These are phyloP conservation scores for Thrips palmi DNA, from an alignment of 1,140 invertebrate species.

Conservation along the genomic window DNA sequence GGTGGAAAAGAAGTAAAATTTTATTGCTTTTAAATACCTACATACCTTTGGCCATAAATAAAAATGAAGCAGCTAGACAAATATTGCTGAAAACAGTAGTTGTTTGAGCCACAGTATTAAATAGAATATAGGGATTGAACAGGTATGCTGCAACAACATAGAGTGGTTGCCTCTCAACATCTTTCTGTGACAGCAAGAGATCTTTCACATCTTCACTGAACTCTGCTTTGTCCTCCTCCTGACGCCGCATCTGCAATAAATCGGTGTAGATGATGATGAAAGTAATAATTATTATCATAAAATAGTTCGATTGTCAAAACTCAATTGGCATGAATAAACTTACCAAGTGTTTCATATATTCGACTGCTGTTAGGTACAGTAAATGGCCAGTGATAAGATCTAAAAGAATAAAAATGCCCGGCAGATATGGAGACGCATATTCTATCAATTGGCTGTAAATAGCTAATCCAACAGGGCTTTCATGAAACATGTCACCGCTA, in stretches of 20 bases:
- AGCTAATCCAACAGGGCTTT: constrained; percentile 58
- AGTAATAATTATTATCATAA: background rate
- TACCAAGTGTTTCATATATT: constrained; percentile 42
- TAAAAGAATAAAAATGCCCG: constrained; percentile 45
- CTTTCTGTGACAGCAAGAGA: constrained; percentile 33
- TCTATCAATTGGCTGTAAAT: constrained; percentile 51
- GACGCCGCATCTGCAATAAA: constrained; percentile 17
- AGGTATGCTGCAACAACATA: constrained; percentile 67
- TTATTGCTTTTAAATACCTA: constrained; percentile 9
- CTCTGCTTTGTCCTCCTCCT: constrained; percentile 15
- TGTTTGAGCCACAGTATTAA: constrained; percentile 79
- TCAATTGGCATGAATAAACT: constrained; percentile 20
- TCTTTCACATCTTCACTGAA: constrained; percentile 37
- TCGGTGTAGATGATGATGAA: background rate
- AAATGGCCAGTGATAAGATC: constrained; percentile 57
- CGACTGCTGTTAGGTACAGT: constrained; percentile 43
- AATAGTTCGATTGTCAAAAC: background rate
- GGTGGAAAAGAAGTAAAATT: constrained; percentile 13
- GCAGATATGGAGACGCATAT: constrained; percentile 29
- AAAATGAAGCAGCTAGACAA: constrained; percentile 47
- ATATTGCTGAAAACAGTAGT: constrained; percentile 84
- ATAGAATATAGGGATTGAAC: constrained; percentile 80
- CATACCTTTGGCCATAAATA: constrained; percentile 44
- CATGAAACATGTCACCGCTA: constrained; percentile 79
- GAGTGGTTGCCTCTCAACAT: constrained; percentile 33